These are phyloP conservation scores for Baronia brevicornis DNA, from an alignment of 2,888 invertebrate species.

Conservation along the genomic window DNA sequence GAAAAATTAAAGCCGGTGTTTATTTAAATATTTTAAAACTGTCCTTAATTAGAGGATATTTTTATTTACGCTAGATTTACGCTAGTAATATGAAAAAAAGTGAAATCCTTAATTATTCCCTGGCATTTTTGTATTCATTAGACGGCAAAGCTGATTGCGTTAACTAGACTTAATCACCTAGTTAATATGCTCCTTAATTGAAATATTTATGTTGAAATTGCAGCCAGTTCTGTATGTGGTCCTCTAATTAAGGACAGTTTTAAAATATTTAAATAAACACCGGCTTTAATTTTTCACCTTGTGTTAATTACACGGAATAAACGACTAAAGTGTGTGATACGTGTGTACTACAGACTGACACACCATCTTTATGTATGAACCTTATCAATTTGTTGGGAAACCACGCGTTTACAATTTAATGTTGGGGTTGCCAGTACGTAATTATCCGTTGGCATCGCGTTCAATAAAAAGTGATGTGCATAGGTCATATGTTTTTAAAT, in stretches of 20 bases:
- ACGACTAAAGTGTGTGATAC: conserved; percentile 1
- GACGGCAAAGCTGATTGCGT: conserved; percentile 8
- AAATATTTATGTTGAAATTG: conserved; percentile 14
- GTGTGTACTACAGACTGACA: conserved; percentile 6
- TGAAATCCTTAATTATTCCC: too few relatives aligned
- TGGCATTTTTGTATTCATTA: too few relatives aligned
- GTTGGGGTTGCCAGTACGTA: conserved; percentile 41
- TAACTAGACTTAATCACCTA: conserved; percentile 9
- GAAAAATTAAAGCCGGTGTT: conserved; percentile 2
- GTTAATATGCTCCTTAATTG: conserved; percentile 9
- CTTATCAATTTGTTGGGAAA: conserved; percentile 55
- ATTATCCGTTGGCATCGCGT: conserved; percentile 30
- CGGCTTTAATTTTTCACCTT: conserved; percentile 6
- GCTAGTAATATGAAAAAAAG: too few relatives aligned
- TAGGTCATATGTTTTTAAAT: conserved; percentile 9
- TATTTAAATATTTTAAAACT: conserved; percentile 6
- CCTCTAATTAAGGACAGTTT: conserved; percentile 7
- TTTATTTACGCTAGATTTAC: too few relatives aligned
- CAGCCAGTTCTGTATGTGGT: conserved; percentile 2
- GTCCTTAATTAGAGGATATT: conserved; percentile 7
- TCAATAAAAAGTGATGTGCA: conserved; percentile 25
- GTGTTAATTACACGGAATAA: conserved; percentile 3
- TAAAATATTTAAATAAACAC: conserved; percentile 4
- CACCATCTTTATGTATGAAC: conserved; percentile 53
- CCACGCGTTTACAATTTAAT: conserved; percentile 46